Evolutionary conservation across 2,888 invertebrate genomes (phyloP), one percentile per base, ranked within the genome.

Genomic region (Pyralis farinalis): DNA sequence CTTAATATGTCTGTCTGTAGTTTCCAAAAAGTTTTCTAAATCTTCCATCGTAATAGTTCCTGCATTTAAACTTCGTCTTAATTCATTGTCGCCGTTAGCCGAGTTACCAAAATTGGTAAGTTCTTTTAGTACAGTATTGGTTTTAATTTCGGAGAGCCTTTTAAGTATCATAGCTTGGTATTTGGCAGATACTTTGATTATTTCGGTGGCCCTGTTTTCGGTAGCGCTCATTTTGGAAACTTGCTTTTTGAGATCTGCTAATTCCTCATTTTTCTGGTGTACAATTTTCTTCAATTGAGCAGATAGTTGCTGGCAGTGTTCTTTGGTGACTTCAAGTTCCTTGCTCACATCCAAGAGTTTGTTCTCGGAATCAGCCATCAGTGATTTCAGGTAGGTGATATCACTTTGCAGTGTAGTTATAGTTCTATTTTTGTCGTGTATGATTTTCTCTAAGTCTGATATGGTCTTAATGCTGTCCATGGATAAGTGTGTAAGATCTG

Each of bases 141-240:
- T 72, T 47, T 87, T 87, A 16, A 87, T 82, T 58, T 88, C 88
- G 0, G 85, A 81, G 11, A 88, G 78, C 43, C 86, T 71, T 49
- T 79, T 80, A 6, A 84, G 55, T 56, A 88, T 88, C 37, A 88
- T 86, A 5, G 84, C 77, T 49, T 87, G 88, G 45, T 87, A 88
- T 51, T 84, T 87, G 1, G 87, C 77, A 0, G 88, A 88, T 0
- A 88, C 78, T 63, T 81, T 86, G 21, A 88, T 81, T 11, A 87
- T 88, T 61, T 88, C 85, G 3, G 66, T 71, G 3, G 86, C 86
- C 37, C 84, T 68, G 34, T 71, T 86, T 53, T 87, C 87, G 0
- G 71, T 75, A 5, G 53, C 71, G 38, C 71, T 82, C 85, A 86
- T 79, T 63, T 84, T 86, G 10, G 55, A 56, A 0, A 88, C 55